Evolutionary conservation across 1,140 invertebrate genomes (phyloP), one percentile per base, ranked within the genome.

Genomic region (Philaenus spumarius): DNA sequence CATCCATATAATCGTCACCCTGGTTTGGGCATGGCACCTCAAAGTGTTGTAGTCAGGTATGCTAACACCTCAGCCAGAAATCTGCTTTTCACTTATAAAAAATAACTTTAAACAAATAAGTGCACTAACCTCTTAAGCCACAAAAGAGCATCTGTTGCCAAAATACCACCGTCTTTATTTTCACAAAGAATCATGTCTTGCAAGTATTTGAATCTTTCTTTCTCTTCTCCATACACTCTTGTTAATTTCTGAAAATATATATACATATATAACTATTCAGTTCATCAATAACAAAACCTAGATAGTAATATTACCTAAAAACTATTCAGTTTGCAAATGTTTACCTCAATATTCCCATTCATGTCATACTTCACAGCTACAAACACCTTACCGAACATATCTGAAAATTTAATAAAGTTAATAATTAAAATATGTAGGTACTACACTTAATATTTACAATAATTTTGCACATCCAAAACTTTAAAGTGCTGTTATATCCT

Each of bases 161-260:
- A 26, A 35, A 67, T 66, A 55, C 77, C 73, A 20, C 77, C 74
- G 47, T 69, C 68, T 35, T 68, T 62, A 66, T 77, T 71, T 69
- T 84, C 83, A 30, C 72, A 69, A 42, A 82, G 65, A 62, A 87
- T 78, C 72, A 88, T 77, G 67, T 84, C 80, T 62, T 87, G 78
- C 40, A 89, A 67, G 66, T 79, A 84, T 11, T 73, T 69, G 65
- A 82, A 76, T 51, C 75, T 75, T 55, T 77, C 64, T 63, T 69
- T 74, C 62, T 83, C 72, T 34, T 65, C 63, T n/a, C 71, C 67
- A 68, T 81, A 83, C 63, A 71, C 74, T 52, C 77, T 78, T 6
- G 70, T 74, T 47, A 89, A 71, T 80, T 86, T 88, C 69, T 71
- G 57, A 15, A 63, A 67, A 45, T 24, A 45, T 19, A 50, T n/a